Percentiles rank a stretch among this genome's conserved stretches.
phyloP scores from a whole-genome alignment of 2,888 invertebrate species.

The Ligdia adustata region DNA sequence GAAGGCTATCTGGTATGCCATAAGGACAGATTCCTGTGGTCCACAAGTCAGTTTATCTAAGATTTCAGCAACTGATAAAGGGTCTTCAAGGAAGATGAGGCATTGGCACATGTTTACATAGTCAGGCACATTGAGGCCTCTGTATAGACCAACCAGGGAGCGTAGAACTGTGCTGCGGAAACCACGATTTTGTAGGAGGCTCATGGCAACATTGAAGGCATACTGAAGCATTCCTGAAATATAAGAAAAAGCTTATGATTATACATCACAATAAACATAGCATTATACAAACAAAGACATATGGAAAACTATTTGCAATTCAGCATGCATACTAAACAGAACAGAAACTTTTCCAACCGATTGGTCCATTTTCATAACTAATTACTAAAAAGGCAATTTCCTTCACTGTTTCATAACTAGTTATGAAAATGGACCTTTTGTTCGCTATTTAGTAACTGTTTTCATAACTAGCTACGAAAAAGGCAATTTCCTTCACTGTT shows the following conservation, averaged over 20 bases:
- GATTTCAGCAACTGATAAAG: conserved; percentile 95
- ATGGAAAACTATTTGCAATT: too few species aligned
- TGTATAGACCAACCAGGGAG: conserved; percentile 94
- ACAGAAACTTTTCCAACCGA: too few species aligned
- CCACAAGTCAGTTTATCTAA: conserved; percentile 94
- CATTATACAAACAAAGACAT: too few species aligned
- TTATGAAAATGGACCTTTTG: too few species aligned
- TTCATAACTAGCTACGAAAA: too few species aligned
- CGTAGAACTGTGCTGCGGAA: conserved; percentile 96
- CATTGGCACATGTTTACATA: conserved; percentile 99
- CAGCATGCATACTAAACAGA: too few species aligned
- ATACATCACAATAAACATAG: background rate
- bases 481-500: too few species aligned
- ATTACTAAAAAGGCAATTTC: too few species aligned
- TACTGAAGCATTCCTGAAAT: conserved; percentile 93
- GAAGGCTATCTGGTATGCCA: conserved; percentile 99
- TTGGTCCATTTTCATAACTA: too few species aligned
- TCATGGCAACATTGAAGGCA: conserved; percentile 98
- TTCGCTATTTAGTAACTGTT: too few species aligned
- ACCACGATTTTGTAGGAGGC: conserved; percentile 96
- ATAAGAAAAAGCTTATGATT: conserved; percentile 17
- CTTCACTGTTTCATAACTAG: too few species aligned
- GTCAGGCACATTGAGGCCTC: conserved; percentile 95
- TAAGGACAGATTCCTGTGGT: conserved; percentile 90
- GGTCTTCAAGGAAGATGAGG: conserved; percentile 97